Evolutionary conservation across 2,113 vertebrate genomes (phyloP).

Genomic region (Octodon degus): DNA sequence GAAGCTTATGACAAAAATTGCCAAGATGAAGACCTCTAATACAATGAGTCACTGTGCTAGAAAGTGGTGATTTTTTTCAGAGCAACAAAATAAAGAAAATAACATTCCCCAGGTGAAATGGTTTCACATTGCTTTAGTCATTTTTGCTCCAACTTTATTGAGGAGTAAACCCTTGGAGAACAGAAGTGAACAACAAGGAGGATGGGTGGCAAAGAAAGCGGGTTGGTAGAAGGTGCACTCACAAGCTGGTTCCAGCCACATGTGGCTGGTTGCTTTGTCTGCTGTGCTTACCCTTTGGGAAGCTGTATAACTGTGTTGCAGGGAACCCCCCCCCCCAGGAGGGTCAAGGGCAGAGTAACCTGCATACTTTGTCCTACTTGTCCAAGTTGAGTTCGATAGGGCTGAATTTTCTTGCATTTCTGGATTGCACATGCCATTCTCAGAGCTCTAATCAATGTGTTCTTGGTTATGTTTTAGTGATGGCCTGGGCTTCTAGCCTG

Average conservation of each 20-base stretch:
- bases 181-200: not conserved
- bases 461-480: not conserved
- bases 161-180: not conserved
- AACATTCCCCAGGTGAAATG: not conserved
- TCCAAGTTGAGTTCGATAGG: not conserved
- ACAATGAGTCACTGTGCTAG: not conserved
- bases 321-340: not conserved
- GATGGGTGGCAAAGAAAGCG: not conserved
- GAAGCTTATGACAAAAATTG: not conserved
- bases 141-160: not conserved
- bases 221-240: accelerated
- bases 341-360: too few relatives aligned
- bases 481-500: not conserved
- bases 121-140: not conserved
- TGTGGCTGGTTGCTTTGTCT: not conserved
- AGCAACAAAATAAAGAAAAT: not conserved
- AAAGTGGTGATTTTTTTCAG: constrained; percentile 9
- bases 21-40: not conserved
- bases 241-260: not conserved
- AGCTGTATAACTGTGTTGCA: not conserved
- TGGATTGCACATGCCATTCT: not conserved
- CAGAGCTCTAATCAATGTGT: not conserved
- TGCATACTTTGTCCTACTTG: not conserved
- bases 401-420: not conserved
- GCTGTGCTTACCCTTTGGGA: not conserved